Base-by-base conservation (phyloP, 2,113 vertebrate species). In the Bos indicus region DNA sequence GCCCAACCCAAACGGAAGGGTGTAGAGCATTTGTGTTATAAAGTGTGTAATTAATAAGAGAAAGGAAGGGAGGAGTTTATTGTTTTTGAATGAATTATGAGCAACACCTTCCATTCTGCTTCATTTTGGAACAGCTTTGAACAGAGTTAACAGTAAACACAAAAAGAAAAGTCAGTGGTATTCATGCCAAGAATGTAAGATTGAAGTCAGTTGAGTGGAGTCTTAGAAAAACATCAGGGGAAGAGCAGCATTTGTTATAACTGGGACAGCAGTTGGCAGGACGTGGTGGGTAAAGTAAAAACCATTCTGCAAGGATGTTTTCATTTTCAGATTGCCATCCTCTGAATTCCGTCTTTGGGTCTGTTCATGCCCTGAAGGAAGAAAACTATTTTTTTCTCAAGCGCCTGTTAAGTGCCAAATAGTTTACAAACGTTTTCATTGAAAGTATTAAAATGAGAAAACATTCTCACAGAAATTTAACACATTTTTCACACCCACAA, bases 1-100 rank as follows among this genome's bases (percentile, higher is more conserved):
- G 46, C 64, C 67, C 93, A 94, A 90, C 95, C 77, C 88, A 96
- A 87, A 96, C 78, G 77, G 94, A 98, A 96, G 56, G 95, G 33
- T 97, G 98, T 97, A 89, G 54, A 95, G 13, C 40, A 77, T 96
- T 98, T 98, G 40, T 98, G 97, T 98, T 96, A 62, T 96, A 48
- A 97, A 85, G 52, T 43, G 85, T 92, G 33, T 95, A 97, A 98
- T 94, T 98, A 98, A 97, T 97, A 91, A 97, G 86, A 95, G 59
- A 98, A 67, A 51, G 54, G 98, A 96, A 71, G 96, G 95, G 91
- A 98, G 36, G 88, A 81, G 85, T 28, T 97, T 96, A 96, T 97
- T n/a, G 52, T 83, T 95, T 77, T 98, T 97, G 90, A 82, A 83
- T 97, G 19, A 98, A 97, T 97, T 97, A 96, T 59, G 36, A 98